phyloP scores from a whole-genome alignment of 2,797 vertebrate genomes.

The Mormyrops attenuatus region DNA sequence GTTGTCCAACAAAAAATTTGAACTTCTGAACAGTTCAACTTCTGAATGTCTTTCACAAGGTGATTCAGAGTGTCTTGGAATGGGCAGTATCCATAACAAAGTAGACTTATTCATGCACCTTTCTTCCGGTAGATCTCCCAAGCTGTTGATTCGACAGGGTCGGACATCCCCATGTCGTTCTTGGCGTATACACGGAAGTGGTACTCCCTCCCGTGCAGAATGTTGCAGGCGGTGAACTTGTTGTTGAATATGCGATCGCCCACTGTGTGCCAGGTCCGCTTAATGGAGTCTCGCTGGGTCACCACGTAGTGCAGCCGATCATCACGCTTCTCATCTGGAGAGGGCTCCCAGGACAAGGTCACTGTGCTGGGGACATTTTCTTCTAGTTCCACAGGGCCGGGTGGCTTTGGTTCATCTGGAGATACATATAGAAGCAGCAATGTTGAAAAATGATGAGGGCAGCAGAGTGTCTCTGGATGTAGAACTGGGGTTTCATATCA shows the following conservation, averaged over 20 bases:
- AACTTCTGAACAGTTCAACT: background rate
- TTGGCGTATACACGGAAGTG: slow-evolving; percentile 83
- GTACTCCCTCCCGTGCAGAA: slow-evolving; percentile 79
- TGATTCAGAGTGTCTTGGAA: background rate
- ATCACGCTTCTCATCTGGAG: slow-evolving; percentile 75
- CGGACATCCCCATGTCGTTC: slow-evolving; percentile 76
- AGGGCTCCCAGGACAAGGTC: slow-evolving; percentile 76
- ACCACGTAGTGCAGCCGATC: slow-evolving; percentile 74
- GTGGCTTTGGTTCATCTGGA: slow-evolving; percentile 74
- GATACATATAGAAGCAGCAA: slow-evolving; percentile 21
- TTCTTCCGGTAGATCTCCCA: slow-evolving; percentile 69
- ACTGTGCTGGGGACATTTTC: slow-evolving; percentile 79
- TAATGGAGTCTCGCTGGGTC: slow-evolving; percentile 68
- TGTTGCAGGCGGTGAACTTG: slow-evolving; percentile 73
- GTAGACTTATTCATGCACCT: slow-evolving; percentile 52
- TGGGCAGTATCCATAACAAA: background rate
- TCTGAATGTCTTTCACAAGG: background rate
- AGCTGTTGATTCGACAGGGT: slow-evolving; percentile 70
- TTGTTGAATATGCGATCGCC: slow-evolving; percentile 81
- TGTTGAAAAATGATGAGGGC: background rate
- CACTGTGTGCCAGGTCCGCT: slow-evolving; percentile 65
- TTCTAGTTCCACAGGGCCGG: slow-evolving; percentile 70
- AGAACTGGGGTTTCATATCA: background rate
- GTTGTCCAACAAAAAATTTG: background rate
- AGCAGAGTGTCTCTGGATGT: background rate